Percentiles rank a stretch among this genome's conserved stretches.
phyloP scores from a whole-genome alignment of 2,888 invertebrate species.

The Hypsopygia costalis region DNA sequence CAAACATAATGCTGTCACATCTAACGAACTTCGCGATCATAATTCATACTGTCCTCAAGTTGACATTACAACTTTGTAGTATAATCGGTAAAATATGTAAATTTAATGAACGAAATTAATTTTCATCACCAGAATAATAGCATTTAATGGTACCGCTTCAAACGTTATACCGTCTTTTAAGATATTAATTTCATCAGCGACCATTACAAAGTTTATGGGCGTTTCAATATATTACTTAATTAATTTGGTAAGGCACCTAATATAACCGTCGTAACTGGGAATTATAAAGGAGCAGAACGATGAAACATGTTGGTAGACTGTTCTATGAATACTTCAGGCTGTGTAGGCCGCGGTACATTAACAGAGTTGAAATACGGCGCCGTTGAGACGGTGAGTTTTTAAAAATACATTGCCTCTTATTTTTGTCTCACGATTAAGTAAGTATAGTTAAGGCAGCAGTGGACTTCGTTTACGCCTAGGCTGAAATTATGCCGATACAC shows the following conservation, averaged over 20 bases:
- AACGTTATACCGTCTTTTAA: constrained; percentile 28
- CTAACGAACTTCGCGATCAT: neutral
- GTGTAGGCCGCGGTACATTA: too few species aligned
- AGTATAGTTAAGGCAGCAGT: too few species aligned
- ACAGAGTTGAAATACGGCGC: too few species aligned
- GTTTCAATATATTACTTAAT: constrained; percentile 47
- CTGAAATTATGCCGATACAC: too few species aligned
- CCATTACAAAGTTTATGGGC: constrained; percentile 43
- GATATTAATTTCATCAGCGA: constrained; percentile 47
- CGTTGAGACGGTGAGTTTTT: too few species aligned
- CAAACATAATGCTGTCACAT: neutral
- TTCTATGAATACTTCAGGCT: too few species aligned
- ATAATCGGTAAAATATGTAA: constrained; percentile 30
- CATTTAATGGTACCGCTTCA: constrained; percentile 34
- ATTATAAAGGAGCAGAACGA: neutral
- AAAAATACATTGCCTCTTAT: too few species aligned
- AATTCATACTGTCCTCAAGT: constrained; percentile 17
- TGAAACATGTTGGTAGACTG: too few species aligned
- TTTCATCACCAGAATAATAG: constrained; percentile 40
- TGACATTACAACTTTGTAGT: constrained; percentile 19
- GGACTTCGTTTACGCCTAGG: too few species aligned
- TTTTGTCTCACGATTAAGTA: too few species aligned
- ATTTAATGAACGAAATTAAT: constrained; percentile 31
- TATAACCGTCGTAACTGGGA: constrained; percentile 20
- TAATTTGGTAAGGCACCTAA: constrained; percentile 33